phyloP scores from a whole-genome alignment of 2,113 vertebrate species.

The Ploceus nigricollis region DNA sequence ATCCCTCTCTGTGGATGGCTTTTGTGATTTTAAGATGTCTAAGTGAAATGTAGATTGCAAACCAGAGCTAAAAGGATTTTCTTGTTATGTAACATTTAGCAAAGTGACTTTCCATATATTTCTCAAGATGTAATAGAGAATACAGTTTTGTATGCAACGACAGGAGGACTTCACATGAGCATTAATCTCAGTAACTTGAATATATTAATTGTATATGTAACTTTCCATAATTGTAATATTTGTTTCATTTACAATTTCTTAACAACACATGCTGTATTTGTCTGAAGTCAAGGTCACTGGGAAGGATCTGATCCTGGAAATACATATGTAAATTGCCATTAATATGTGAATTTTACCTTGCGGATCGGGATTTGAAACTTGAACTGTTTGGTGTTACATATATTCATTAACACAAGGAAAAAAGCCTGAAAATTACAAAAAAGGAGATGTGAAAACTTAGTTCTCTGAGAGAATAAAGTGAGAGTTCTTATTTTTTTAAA shows the following conservation, averaged over 20 bases:
- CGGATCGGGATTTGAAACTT: background rate
- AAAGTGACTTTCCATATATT: background rate
- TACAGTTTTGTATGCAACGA: background rate
- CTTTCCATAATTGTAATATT: background rate
- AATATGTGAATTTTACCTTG: background rate
- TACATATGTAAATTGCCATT: background rate
- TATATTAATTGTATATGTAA: background rate
- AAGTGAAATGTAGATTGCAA: conserved; percentile 62
- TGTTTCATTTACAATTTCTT: background rate
- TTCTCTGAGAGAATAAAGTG: background rate
- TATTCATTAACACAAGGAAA: background rate
- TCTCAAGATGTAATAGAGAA: background rate
- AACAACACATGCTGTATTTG: background rate
- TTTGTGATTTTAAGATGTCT: conserved; percentile 66
- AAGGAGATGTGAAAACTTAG: background rate
- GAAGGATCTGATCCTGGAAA: background rate
- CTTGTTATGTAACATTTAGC: conserved; percentile 34
- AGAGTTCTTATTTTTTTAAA: background rate
- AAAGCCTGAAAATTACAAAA: background rate
- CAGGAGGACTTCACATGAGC: background rate
- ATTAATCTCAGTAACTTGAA: background rate
- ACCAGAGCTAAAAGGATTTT: conserved; percentile 64
- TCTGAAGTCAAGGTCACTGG: background rate
- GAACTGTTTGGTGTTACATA: background rate
- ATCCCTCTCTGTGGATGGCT: conserved; percentile 69